These are phyloP conservation scores for Schlechtendalia chinensis DNA, from an alignment of 1,140 invertebrate species.

Conservation along the genomic window DNA sequence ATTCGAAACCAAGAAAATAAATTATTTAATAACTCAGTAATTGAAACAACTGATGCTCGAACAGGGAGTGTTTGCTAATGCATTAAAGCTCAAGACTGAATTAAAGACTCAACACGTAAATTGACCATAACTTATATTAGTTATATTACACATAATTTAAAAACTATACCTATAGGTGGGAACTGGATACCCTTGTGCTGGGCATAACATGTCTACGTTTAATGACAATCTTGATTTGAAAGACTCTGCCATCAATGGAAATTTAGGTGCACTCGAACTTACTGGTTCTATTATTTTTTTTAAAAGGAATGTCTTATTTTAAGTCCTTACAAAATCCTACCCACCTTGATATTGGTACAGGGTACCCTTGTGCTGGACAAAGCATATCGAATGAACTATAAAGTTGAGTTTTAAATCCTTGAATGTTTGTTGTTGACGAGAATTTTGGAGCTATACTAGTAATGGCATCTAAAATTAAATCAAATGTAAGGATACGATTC, in stretches of 20 bases:
- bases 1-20: constrained; percentile 39
- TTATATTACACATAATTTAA: neutral
- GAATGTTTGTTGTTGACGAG: constrained; percentile 52
- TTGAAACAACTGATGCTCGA: neutral
- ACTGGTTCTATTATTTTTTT: constrained; percentile 60
- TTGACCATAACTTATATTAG: neutral
- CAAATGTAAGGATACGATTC: no score
- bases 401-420: constrained; percentile 58
- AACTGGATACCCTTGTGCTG: constrained; percentile 69
- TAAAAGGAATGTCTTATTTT: neutral
- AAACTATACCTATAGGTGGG: constrained; percentile 66
- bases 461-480: constrained; percentile 62
- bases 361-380: constrained; percentile 71
- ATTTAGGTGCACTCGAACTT: constrained; percentile 64
- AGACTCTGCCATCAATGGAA: constrained; percentile 53
- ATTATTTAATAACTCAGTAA: neutral
- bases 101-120: no score
- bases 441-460: constrained; percentile 64
- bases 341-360: constrained; percentile 70
- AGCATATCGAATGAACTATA: constrained; percentile 60
- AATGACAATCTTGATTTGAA: constrained; percentile 60
- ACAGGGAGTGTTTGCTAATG: neutral
- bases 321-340: constrained; percentile 46
- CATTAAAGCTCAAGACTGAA: constrained; percentile 2
- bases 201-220: constrained; percentile 61